Conservation (phyloP, 2,797 vertebrate genomes). For the Setipinna tenuifilis region DNA sequence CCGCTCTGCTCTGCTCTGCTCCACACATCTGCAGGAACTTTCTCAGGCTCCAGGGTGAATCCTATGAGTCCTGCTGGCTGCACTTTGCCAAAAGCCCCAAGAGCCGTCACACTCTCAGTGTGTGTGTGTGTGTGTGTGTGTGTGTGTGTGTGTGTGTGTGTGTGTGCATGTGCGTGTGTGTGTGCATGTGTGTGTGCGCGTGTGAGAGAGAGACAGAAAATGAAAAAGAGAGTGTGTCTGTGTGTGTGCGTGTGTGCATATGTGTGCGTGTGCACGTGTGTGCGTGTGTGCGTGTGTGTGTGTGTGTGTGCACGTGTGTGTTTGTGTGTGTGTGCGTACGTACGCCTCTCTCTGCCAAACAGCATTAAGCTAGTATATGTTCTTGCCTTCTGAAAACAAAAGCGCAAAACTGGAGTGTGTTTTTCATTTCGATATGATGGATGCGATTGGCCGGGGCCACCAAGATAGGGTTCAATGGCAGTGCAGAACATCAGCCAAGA, state of each 20-base stretch:
- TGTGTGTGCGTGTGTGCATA: neutral
- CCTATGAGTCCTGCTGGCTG: slow-evolving; percentile 6
- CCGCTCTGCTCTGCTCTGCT: neutral
- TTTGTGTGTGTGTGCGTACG: no score
- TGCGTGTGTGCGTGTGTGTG: neutral
- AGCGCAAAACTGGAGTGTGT: slow-evolving; percentile 5
- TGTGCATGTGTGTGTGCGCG: neutral
- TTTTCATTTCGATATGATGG: neutral
- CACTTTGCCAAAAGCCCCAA: slow-evolving; percentile 1
- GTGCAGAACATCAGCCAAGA: neutral
- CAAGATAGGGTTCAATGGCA: neutral
- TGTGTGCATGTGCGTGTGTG: neutral
- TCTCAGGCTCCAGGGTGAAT: slow-evolving; percentile 6
- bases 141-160: neutral
- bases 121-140: neutral
- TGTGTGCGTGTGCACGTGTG: neutral
- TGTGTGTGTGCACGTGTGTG: neutral
- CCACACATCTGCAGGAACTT: slow-evolving; percentile 3
- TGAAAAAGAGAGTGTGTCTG: no score
- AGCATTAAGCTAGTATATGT: neutral
- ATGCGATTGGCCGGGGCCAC: neutral
- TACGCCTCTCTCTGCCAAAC: neutral
- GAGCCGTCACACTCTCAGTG: neutral
- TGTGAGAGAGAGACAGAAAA: no score
- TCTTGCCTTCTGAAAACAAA: slow-evolving; percentile 9